A percentile compares a stretch with the other conserved stretches of the same genome.
Evolutionary conservation across 1,140 invertebrate species (phyloP).

Genomic region (Hesperophylax magnus): DNA sequence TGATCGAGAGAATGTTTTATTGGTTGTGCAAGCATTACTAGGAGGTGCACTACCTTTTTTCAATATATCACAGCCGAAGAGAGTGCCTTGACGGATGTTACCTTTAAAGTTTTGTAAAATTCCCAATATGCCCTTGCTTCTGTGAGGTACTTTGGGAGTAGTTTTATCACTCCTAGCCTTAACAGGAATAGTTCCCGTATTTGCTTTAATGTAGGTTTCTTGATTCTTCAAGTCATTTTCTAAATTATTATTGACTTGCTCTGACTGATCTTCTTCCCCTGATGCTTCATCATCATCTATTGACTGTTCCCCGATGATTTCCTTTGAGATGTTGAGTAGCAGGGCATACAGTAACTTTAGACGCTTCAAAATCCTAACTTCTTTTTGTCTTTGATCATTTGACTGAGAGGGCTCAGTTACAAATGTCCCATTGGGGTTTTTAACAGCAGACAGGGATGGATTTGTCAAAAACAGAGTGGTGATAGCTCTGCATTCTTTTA

Average conservation of each 20-base stretch:
- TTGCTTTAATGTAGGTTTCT: neutral
- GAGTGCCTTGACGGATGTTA: neutral
- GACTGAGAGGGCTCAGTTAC: slow-evolving; percentile 52
- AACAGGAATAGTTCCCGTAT: neutral
- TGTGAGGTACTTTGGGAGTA: neutral
- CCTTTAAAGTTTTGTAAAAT: slow-evolving; percentile 49
- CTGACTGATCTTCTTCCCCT: slow-evolving; percentile 59
- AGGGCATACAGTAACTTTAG: slow-evolving; percentile 66
- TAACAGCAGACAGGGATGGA: slow-evolving; percentile 57
- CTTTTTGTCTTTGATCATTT: slow-evolving; percentile 59
- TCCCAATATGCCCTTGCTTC: slow-evolving; percentile 49
- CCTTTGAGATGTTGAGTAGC: slow-evolving; percentile 62
- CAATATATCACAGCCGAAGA: neutral
- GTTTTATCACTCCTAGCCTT: slow-evolving; percentile 3
- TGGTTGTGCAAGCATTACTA: neutral
- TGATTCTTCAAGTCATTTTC: neutral
- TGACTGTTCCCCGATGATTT: slow-evolving; percentile 59
- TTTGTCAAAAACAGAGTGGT: slow-evolving; percentile 60
- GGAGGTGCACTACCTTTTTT: slow-evolving; percentile 12
- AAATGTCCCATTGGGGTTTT: slow-evolving; percentile 60
- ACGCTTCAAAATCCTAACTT: slow-evolving; percentile 61
- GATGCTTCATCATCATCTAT: slow-evolving; percentile 58
- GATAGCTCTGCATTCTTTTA: slow-evolving; percentile 66
- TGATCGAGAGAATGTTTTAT: slow-evolving; percentile 44
- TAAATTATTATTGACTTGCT: slow-evolving; percentile 45